Conservation (phyloP, 2,888 invertebrate genomes). For the Reticulitermes lucifugus region DNA sequence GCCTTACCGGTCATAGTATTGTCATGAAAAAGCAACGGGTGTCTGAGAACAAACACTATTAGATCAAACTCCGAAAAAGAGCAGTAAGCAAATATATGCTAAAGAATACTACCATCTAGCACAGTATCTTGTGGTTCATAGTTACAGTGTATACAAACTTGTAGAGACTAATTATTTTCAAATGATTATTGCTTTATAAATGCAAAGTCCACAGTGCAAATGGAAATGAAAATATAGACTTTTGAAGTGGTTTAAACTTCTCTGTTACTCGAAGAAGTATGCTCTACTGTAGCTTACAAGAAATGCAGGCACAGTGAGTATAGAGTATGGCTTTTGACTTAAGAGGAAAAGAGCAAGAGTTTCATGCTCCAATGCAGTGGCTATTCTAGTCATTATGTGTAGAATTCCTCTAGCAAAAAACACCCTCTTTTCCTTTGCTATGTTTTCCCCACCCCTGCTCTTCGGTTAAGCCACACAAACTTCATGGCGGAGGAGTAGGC, state of each 20-base stretch:
- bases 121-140: too few relatives aligned
- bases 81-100: too few relatives aligned
- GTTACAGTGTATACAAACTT: too few relatives aligned
- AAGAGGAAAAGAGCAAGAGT: not conserved
- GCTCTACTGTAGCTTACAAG: not conserved
- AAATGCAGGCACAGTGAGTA: not conserved
- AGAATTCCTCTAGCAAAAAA: not conserved
- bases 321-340: not conserved
- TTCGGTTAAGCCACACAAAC: conserved; percentile 2
- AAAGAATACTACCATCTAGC: too few relatives aligned
- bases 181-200: too few relatives aligned
- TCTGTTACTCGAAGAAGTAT: not conserved
- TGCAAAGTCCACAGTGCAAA: too few relatives aligned
- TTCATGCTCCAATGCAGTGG: conserved; percentile 2
- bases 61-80: too few relatives aligned
- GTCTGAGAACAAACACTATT: too few relatives aligned
- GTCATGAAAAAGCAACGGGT: too few relatives aligned
- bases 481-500: not conserved
- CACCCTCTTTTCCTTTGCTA: not conserved
- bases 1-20: too few relatives aligned
- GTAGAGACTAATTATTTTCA: too few relatives aligned
- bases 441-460: not conserved
- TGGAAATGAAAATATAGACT: too few relatives aligned
- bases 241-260: not conserved
- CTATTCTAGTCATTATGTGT: conserved; percentile 10